Evolutionary conservation across 2,888 invertebrate species (phyloP).

Genomic region (Gari tellinella): DNA sequence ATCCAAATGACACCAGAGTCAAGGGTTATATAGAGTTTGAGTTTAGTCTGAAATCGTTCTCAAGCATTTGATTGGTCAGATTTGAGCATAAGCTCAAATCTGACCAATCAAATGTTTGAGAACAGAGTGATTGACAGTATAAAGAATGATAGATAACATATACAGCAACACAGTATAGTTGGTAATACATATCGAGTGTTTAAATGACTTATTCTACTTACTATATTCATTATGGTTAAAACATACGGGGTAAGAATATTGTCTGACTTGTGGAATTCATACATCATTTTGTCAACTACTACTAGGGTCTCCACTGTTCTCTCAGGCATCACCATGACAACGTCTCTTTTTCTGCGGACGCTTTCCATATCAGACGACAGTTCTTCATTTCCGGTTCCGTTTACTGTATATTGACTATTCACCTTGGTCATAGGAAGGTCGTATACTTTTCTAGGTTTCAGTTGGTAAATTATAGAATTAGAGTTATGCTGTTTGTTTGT

Average conservation of each 20-base stretch:
- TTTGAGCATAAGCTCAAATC: too few species aligned
- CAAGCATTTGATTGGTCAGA: too few species aligned
- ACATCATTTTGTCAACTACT: slow-evolving; percentile 81
- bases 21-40: too few species aligned
- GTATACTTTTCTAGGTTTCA: slow-evolving; percentile 52
- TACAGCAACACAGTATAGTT: too few species aligned
- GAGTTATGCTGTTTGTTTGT: too few species aligned
- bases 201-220: too few species aligned
- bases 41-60: too few species aligned
- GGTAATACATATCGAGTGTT: too few species aligned
- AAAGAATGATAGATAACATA: too few species aligned
- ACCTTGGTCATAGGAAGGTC: slow-evolving; percentile 30
- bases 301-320: slow-evolving; percentile 82
- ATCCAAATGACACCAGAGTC: too few species aligned
- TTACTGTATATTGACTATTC: background rate
- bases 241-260: slow-evolving; percentile 92
- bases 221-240: slow-evolving; percentile 96
- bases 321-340: slow-evolving; percentile 67
- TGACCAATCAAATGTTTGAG: too few species aligned
- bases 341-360: slow-evolving; percentile 59
- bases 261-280: slow-evolving; percentile 84
- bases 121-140: too few species aligned
- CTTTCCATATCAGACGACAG: background rate
- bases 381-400: background rate
- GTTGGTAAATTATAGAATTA: slow-evolving; percentile 35